Conservation (phyloP, 2,797 vertebrate species). For the Myoxocephalus aenaeus region DNA sequence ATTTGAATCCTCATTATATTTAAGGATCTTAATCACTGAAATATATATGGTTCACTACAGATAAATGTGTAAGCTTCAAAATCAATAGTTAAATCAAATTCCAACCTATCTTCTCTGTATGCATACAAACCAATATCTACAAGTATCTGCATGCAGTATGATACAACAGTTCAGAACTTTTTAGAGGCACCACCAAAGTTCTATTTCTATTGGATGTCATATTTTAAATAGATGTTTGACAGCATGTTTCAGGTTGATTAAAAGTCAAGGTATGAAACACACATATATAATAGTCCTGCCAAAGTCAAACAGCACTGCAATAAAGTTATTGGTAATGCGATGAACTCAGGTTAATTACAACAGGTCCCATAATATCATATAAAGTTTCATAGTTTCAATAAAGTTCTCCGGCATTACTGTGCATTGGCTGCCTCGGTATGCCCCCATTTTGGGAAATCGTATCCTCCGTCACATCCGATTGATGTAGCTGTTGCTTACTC, state of each 20-base stretch:
- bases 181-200: constrained; percentile 36
- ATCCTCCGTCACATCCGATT: constrained; percentile 67
- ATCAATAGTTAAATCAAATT: constrained; percentile 5
- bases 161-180: constrained; percentile 44
- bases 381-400: constrained; percentile 77
- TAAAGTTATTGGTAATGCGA: constrained; percentile 69
- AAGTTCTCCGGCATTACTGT: constrained; percentile 66
- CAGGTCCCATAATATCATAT: constrained; percentile 64
- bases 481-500: constrained; percentile 80
- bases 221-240: constrained; percentile 54
- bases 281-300: constrained; percentile 53
- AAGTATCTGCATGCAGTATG: not conserved
- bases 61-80: not conserved
- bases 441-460: constrained; percentile 73
- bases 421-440: constrained; percentile 56
- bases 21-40: not conserved
- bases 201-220: constrained; percentile 36
- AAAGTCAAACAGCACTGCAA: constrained; percentile 70
- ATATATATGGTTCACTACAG: not conserved
- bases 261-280: constrained; percentile 62
- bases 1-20: constrained; percentile 2
- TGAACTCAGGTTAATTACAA: constrained; percentile 75
- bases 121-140: not conserved
- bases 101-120: not conserved
- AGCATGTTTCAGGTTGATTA: constrained; percentile 67